Evolutionary conservation across 2,113 vertebrate genomes (phyloP).

Genomic region (Pelobates fuscus): DNA sequence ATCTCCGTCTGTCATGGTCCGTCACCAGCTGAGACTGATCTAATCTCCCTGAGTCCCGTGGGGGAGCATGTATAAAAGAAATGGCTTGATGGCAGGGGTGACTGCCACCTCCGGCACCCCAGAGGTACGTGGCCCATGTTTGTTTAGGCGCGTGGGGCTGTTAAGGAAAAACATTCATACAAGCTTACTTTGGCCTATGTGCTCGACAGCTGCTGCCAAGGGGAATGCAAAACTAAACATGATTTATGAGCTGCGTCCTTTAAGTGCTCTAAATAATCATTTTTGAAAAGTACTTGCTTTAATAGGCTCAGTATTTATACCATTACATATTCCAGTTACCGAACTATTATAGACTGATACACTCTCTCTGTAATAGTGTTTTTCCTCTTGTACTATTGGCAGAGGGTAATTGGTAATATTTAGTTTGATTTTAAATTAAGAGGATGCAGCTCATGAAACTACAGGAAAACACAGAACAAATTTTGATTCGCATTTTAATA

Average conservation of each 20-base stretch:
- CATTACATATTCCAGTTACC: background rate
- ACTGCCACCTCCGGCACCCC: slow-evolving; percentile 76
- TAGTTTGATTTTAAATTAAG: no score
- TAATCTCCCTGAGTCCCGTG: slow-evolving; percentile 59
- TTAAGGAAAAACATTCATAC: slow-evolving; percentile 2
- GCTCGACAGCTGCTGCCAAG: background rate
- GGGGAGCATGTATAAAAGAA: slow-evolving; percentile 79
- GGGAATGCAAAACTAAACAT: background rate
- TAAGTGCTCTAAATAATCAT: background rate
- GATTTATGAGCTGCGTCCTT: background rate
- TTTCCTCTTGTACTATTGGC: no score
- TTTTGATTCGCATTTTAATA: no score
- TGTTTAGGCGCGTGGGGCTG: slow-evolving; percentile 11
- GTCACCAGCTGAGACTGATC: slow-evolving; percentile 63
- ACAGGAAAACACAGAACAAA: no score
- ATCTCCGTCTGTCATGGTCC: slow-evolving; percentile 59
- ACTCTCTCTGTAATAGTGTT: no score
- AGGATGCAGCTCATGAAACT: no score
- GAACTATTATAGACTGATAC: no score
- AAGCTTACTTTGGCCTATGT: slow-evolving; percentile 30
- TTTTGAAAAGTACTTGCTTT: background rate
- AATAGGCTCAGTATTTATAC: slow-evolving; percentile 4
- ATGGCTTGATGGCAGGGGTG: slow-evolving; percentile 80
- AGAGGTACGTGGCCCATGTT: slow-evolving; percentile 65
- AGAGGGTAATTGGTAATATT: no score